Evolutionary conservation across 1,140 invertebrate genomes (phyloP), one percentile per base, ranked within the genome.

Genomic region (Aricia agestis): DNA sequence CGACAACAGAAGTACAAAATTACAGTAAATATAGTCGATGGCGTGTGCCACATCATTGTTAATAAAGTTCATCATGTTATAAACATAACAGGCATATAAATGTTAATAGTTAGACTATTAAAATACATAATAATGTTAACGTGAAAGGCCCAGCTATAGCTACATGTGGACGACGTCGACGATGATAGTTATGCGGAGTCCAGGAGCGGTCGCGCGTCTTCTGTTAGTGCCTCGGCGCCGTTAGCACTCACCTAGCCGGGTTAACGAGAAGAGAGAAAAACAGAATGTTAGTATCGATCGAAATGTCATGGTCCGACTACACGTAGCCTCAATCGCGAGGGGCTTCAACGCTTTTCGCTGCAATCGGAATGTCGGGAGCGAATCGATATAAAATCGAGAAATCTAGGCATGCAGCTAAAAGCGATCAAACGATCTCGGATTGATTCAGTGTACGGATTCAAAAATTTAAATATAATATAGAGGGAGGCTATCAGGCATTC

Each of bases 211-310:
- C 83, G 81, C 83, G 81, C 82, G 75, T 78, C 85, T 85, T 75
- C 88, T 78, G 85, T 90, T 90, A 89, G 81, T 87, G 82, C 86
- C 83, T 82, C 89, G 82, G 82, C 87, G 85, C 87, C 89, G 93
- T 94, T 94, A 94, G 93, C 94, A 94, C 94, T 94, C 94, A 94
- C 94, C 94, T 94, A 94, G 90, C 90, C 90, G 84, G 84, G 90
- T 91, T 92, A 92, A 91, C 89, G 87, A 91, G 88, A 90, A 90
- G 90, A 92, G 89, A 92, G 88, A 92, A 91, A 87, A 92, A 92
- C 91, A 92, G 91, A 90, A 92, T 90, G 92, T 92, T 92, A 92
- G 92, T 92, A 91, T 92, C 84, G 89, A 86, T 91, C 88, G 82
- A 91, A 91, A 90, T 91, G 88, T 89, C 87, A 86, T 85, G 87